Conservation (phyloP, 2,888 invertebrate genomes). For the Coenonympha glycerion region DNA sequence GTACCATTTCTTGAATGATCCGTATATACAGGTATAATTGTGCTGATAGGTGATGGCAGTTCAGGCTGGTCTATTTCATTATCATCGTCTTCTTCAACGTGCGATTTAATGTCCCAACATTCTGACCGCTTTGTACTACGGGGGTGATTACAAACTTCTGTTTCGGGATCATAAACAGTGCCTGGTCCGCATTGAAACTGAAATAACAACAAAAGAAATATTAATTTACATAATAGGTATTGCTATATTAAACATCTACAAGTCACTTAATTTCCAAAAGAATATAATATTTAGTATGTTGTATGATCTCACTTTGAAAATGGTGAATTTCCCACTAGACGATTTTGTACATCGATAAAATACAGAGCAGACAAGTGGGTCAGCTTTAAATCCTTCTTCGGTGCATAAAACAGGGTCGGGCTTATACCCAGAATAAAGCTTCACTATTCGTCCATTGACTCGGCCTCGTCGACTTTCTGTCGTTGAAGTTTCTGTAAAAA, state of each 20-base stretch:
- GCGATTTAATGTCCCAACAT: conserved; percentile 67
- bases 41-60: conserved; percentile 52
- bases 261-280: too few relatives aligned
- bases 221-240: not conserved
- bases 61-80: conserved; percentile 68
- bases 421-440: conserved; percentile 53
- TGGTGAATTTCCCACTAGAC: conserved; percentile 71
- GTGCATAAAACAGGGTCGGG: conserved; percentile 73
- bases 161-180: conserved; percentile 82
- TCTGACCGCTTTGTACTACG: conserved; percentile 80
- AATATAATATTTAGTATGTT: too few relatives aligned
- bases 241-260: not conserved
- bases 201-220: conserved; percentile 30
- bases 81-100: conserved; percentile 38
- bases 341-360: conserved; percentile 85
- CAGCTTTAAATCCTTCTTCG: conserved; percentile 82
- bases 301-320: conserved; percentile 66
- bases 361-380: conserved; percentile 81
- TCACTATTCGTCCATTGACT: conserved; percentile 50
- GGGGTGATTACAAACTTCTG: conserved; percentile 82
- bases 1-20: conserved; percentile 21
- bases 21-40: conserved; percentile 34
- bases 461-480: conserved; percentile 26
- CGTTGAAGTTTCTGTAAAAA: conserved; percentile 23
- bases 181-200: conserved; percentile 84